Percentiles rank a stretch among this genome's conserved stretches.
Conservation (phyloP, 2,797 vertebrate species). For the Anguilla megastoma region DNA sequence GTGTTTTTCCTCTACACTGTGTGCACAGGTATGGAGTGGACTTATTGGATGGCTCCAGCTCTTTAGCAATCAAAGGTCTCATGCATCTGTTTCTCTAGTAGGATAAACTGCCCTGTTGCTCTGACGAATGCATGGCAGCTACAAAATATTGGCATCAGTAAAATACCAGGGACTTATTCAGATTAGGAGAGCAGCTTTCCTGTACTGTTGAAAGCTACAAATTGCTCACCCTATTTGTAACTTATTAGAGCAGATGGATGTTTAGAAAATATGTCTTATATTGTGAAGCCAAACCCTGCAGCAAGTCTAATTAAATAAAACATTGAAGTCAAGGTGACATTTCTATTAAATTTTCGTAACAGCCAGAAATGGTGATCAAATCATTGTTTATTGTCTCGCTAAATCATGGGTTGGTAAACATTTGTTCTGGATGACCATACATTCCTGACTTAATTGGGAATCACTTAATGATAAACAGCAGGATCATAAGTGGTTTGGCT, state of each 20-base stretch:
- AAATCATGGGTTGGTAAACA: neutral
- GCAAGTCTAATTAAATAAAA: neutral
- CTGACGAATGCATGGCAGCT: neutral
- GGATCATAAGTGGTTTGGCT: no score
- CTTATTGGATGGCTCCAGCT: no score
- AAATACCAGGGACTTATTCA: neutral
- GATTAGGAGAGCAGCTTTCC: neutral
- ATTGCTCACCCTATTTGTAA: neutral
- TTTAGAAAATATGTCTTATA: neutral
- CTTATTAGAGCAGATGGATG: neutral
- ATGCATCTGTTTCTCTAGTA: neutral
- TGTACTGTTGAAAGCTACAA: neutral
- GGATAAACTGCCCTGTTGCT: neutral
- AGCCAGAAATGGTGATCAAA: neutral
- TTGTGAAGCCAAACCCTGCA: neutral
- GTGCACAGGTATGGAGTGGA: neutral
- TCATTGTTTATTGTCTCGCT: neutral
- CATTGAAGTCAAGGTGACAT: neutral
- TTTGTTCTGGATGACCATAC: neutral
- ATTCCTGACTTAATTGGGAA: neutral
- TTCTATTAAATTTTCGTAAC: neutral
- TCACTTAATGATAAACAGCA: no score
- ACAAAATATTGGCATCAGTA: neutral
- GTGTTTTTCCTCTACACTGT: neutral
- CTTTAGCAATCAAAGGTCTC: neutral